phyloP scores from a whole-genome alignment of 1,140 invertebrate species.

The Oncopodura yosiiana region DNA sequence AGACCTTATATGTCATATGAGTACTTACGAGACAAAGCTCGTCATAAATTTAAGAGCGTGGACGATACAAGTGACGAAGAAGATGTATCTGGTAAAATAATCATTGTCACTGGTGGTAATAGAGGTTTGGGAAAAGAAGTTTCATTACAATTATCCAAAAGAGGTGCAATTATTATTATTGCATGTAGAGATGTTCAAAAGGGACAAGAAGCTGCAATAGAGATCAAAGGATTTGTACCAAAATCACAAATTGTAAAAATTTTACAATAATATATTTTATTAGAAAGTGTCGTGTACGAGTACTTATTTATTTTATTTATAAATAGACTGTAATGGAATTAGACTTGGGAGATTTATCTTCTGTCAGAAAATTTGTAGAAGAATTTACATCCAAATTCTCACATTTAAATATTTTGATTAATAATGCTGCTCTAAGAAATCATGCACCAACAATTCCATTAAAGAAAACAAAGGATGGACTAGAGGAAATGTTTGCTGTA shows the following conservation, averaged over 20 bases:
- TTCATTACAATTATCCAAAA: conserved; percentile 1
- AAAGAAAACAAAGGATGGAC: conserved; percentile 7
- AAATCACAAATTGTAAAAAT: conserved; percentile 8
- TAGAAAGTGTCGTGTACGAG: too few relatives aligned
- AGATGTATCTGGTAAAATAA: conserved; percentile 19
- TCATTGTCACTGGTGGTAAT: conserved; percentile 18
- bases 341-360: conserved; percentile 1
- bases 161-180: conserved; percentile 4
- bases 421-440: neutral
- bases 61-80: conserved; percentile 12
- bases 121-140: conserved; percentile 9
- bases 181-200: neutral
- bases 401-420: conserved; percentile 12
- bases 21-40: too few relatives aligned
- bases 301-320: neutral
- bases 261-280: neutral
- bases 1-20: too few relatives aligned
- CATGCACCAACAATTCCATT: neutral
- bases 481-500: neutral
- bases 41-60: too few relatives aligned
- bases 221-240: neutral
- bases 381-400: neutral
- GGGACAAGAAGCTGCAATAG: neutral
- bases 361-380: neutral
- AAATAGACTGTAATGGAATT: neutral